Base-by-base conservation (phyloP, 1,140 invertebrate species). In the Drosophila navojoa region DNA sequence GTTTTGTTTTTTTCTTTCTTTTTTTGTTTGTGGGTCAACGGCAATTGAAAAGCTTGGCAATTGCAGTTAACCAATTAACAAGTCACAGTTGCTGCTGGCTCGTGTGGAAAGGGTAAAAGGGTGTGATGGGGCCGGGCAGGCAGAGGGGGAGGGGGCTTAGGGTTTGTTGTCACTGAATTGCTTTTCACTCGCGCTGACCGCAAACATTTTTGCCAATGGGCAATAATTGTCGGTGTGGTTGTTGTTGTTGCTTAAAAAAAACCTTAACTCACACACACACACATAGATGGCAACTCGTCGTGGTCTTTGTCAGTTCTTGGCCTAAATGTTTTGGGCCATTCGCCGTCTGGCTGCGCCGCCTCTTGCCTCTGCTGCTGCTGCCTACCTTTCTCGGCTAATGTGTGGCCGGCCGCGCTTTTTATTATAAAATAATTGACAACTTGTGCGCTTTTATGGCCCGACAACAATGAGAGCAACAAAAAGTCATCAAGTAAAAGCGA, bases 371-470 rank as follows among this genome's bases (percentile, higher is more conserved):
- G 19, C 19, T 22, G 19, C 19, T 22, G 16, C 22, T 45, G 42
- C 50, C 35, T 40, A 15, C 58, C 22, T 40, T 45, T 45, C 7
- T 32, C 38, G 35, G 7, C 22, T 44, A 29, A 52, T 44, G 54
- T 68, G 55, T 42, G 57, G 57, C 38, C 66, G 19, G 35, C 35
- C 54, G 35, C 47, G 40, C 63, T 68, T 71, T 81, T 85, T 72
- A 76, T 87, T 85, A 78, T 87, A 85, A 85, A 85, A 78, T 87
- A 85, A 85, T 85, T 87, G 82, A 87, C 75, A 85, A 86, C 77
- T 74, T 75, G 64, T 63, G 67, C 40, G 67, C 71, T 64, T 77
- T 69, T 64, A 76, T 64, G 69, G 68, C 32, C 38, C 67, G 62
- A 71, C 76, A 76, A 81, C 67, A 71, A 81, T 73, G 57, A 73